Base-by-base conservation (phyloP, 2,113 vertebrate species). In the Xenus cinereus region DNA sequence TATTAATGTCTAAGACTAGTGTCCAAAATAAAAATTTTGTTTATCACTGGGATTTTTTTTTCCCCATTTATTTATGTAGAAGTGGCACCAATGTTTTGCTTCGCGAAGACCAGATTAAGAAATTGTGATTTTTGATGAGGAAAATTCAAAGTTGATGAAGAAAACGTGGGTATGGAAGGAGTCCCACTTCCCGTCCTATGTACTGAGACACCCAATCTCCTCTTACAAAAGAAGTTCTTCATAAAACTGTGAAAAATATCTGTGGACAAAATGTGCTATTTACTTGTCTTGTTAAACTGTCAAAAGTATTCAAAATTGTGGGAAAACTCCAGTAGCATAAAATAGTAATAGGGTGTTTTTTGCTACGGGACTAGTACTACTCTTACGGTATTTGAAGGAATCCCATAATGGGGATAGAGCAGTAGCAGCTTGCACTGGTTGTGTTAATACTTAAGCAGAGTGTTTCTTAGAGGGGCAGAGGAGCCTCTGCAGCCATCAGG, bases 381-480 rank as follows among this genome's bases (percentile, higher is more conserved):
- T 85, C 10, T 87, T 60, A 8, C 1, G 11, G 14, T 41, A 9
- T 88, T 80, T 87, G 71, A 62, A 76, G 63, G 33, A 82, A 37
- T 39, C 30, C 4, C 2, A 0, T n/a, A 50, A 27, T 0, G 0
- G 4, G 23, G 33, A 7, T 81, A 6, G 9, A 27, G 45, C 35
- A 30, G 48, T 19, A 68, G 33, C 26, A 68, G 32, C 20, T 88
- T 39, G 9, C 74, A 4, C 13, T 30, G 39, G 8, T 17, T n/a
- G 14, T 6, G 5, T 33, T 71, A 57, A 48, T 17, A 2, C 6
- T 80, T 41, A 8, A 63, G 56, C 1, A 19, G 53, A 63, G 20
- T 6, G 9, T 33, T 69, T 64, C 48, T 83, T 4, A 51, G 37
- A 50, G 10, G 24, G 23, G 3, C 16, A 18, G 54, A 33, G 32